phyloP scores from a whole-genome alignment of 2,113 vertebrate genomes.

The Delphinus delphis region DNA sequence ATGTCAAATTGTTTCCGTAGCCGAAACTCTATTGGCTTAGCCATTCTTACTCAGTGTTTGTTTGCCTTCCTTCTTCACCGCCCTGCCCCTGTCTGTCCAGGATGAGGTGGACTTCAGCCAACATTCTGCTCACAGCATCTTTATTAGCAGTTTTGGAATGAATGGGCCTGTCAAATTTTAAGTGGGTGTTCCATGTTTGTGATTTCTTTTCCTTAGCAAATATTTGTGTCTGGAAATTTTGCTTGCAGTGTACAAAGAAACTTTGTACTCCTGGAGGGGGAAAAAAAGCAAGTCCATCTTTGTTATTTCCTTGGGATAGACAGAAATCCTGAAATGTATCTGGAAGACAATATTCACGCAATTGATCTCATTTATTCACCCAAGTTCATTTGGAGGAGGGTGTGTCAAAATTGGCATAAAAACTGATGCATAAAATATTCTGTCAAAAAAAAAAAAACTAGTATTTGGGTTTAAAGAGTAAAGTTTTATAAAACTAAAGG shows the following conservation, averaged over 20 bases:
- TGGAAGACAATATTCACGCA: not conserved
- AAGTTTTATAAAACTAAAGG: slow-evolving; percentile 30
- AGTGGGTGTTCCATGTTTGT: slow-evolving; percentile 34
- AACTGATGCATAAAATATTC: not conserved
- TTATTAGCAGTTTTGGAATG: not conserved
- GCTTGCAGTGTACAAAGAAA: slow-evolving; percentile 51
- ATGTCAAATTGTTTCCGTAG: not conserved
- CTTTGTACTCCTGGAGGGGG: not conserved
- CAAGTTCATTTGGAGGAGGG: not conserved
- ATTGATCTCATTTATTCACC: not conserved
- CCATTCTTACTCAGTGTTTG: not conserved
- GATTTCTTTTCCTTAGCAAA: slow-evolving; percentile 60
- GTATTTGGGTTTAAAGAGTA: slow-evolving; percentile 13
- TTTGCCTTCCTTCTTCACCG: not conserved
- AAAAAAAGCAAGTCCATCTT: not conserved
- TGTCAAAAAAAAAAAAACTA: not conserved
- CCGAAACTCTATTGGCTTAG: not conserved
- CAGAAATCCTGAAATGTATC: not conserved
- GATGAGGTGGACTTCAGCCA: not conserved
- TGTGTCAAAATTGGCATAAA: not conserved
- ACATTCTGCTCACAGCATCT: slow-evolving; percentile 28
- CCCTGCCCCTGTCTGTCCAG: not conserved
- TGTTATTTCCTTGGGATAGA: not conserved
- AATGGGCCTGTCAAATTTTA: slow-evolving; percentile 11
- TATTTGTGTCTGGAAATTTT: slow-evolving; percentile 71